Evolutionary conservation across 2,113 vertebrate genomes (phyloP).

Genomic region (Herpetotheres cachinnans): DNA sequence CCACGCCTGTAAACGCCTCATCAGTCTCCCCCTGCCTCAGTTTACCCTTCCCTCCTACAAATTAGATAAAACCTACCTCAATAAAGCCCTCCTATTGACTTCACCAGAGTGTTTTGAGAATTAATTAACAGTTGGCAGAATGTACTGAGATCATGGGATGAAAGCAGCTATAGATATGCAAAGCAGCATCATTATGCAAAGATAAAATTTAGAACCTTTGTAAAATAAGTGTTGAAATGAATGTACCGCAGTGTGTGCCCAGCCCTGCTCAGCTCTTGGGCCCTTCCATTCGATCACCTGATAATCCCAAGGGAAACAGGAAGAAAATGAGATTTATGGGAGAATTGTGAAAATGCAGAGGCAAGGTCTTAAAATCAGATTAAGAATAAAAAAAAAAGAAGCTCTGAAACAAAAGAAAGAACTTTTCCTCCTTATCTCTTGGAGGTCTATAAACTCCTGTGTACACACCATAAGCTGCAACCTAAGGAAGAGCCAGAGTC

Average conservation of each 20-base stretch:
- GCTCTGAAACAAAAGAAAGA: background rate
- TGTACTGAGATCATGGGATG: background rate
- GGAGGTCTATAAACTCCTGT: background rate
- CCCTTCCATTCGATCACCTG: background rate
- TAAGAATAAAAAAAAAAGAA: background rate
- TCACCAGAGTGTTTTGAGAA: background rate
- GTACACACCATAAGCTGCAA: background rate
- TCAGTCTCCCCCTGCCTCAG: background rate
- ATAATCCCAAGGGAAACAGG: background rate
- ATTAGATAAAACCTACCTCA: background rate
- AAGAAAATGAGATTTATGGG: constrained; percentile 32
- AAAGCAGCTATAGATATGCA: constrained; percentile 43
- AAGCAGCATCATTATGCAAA: constrained; percentile 49
- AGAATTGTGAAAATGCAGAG: background rate
- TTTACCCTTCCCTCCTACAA: background rate
- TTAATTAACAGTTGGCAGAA: constrained; percentile 39
- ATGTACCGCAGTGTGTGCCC: background rate
- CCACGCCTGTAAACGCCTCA: background rate
- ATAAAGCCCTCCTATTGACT: background rate
- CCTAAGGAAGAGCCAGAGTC: background rate
- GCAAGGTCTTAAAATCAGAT: constrained; percentile 34
- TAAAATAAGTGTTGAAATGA: constrained; percentile 46
- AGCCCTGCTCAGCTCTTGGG: background rate
- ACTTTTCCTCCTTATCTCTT: background rate
- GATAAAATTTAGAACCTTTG: constrained; percentile 34